A percentile compares a stretch with the other conserved stretches of the same genome.
Conservation (phyloP, 1,140 invertebrate species). For the Microvelia longipes region DNA sequence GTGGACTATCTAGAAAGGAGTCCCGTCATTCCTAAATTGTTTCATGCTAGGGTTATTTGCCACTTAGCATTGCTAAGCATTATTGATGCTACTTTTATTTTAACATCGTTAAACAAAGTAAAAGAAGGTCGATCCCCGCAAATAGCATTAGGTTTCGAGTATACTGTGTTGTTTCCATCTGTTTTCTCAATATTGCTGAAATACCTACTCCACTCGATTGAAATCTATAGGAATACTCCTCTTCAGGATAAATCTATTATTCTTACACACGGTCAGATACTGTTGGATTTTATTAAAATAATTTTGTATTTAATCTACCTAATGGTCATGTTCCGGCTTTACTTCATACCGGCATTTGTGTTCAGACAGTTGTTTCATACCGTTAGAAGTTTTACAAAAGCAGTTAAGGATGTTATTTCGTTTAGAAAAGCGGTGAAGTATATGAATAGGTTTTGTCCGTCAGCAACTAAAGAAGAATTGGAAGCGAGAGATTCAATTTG, state of each 20-base stretch:
- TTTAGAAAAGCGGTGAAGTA: slow-evolving; percentile 5
- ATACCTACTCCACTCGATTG: slow-evolving; percentile 6
- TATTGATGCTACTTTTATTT: neutral
- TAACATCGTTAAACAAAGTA: no score
- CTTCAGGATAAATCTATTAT: slow-evolving; percentile 3
- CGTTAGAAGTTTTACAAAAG: neutral
- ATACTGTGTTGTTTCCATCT: slow-evolving; percentile 4
- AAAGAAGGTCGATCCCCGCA: slow-evolving; percentile 3
- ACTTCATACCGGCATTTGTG: slow-evolving; percentile 6
- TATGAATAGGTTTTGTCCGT: slow-evolving; percentile 9
- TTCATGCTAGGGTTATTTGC: slow-evolving; percentile 8
- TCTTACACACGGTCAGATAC: slow-evolving; percentile 2
- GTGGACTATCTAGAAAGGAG: slow-evolving; percentile 11
- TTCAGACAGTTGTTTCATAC: slow-evolving; percentile 5
- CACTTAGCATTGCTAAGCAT: slow-evolving; percentile 1
- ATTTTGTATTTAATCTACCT: slow-evolving; percentile 1
- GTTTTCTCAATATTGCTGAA: neutral
- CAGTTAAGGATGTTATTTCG: slow-evolving; percentile 5
- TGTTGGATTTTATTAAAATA: slow-evolving; percentile 6
- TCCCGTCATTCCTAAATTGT: neutral
- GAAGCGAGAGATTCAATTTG: slow-evolving; percentile 1
- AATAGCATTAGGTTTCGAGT: slow-evolving; percentile 11
- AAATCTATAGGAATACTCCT: neutral
- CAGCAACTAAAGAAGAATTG: slow-evolving; percentile 8
- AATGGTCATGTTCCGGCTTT: neutral